Percentiles rank a stretch among this genome's conserved stretches.
These are phyloP conservation scores for Villa cingulata DNA, from an alignment of 2,888 invertebrate species.

Conservation along the genomic window DNA sequence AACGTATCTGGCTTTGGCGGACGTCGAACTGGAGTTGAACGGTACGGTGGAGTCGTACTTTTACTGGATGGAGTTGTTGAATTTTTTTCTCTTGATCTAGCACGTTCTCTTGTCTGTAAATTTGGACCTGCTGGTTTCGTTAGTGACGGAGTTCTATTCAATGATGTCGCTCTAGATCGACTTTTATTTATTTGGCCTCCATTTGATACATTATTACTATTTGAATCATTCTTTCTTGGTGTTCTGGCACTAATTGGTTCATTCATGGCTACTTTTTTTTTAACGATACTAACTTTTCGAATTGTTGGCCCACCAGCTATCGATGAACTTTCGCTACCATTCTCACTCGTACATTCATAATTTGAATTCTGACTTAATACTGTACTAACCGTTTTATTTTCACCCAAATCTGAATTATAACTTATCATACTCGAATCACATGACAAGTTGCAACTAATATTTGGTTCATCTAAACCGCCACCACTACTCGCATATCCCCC, in stretches of 20 bases:
- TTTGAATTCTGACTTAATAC: conserved; percentile 20
- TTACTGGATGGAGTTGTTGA: conserved; percentile 39
- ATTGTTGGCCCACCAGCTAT: conserved; percentile 39
- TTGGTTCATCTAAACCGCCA: conserved; percentile 40
- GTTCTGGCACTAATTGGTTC: conserved; percentile 33
- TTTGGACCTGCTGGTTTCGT: conserved; percentile 40
- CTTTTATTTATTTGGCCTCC: conserved; percentile 21
- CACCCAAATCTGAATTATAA: conserved; percentile 56
- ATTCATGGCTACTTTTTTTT: conserved; percentile 45
- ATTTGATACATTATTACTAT: conserved; percentile 4
- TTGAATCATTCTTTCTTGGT: conserved; percentile 20
- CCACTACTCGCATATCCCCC: conserved; percentile 56
- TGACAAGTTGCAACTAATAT: conserved; percentile 43
- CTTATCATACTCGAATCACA: conserved; percentile 68
- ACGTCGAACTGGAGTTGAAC: conserved; percentile 25
- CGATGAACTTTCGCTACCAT: conserved; percentile 68
- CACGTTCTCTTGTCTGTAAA: conserved; percentile 43
- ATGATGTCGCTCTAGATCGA: conserved; percentile 40
- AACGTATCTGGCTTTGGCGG: conserved; percentile 38
- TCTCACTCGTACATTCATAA: conserved; percentile 44
- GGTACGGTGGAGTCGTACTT: conserved; percentile 25
- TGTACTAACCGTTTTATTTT: conserved; percentile 31
- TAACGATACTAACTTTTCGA: conserved; percentile 30
- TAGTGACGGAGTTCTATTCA: conserved; percentile 40
- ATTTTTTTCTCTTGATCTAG: conserved; percentile 46